Base-by-base conservation (phyloP, 2,113 vertebrate species). In the Stomatorhinus ivindoensis region DNA sequence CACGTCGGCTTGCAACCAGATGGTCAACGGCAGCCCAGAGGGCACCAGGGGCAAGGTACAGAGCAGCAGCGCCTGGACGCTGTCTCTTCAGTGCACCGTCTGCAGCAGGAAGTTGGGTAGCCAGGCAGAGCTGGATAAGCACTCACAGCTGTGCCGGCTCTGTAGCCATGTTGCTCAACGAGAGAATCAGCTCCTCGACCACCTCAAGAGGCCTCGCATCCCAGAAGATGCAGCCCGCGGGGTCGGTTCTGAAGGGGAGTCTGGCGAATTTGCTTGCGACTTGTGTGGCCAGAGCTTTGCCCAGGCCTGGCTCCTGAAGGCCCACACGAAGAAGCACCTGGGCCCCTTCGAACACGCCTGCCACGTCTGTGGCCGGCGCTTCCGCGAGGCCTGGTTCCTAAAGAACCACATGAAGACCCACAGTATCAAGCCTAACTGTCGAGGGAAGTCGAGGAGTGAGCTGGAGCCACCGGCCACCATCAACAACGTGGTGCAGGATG, bases 391-490 rank as follows among this genome's bases (percentile, higher is more conserved):
- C 19, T 99, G 98, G 98, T 99, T 98, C 90, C 97, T 99, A 53
- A 98, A 98, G 94, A 98, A 98, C 91, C 98, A 99, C 92, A 99
- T 99, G 98, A 99, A 98, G 95, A 97, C 97, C 0, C 98, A 99
- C 0, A 97, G 96, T 90, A 95, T 97, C 80, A 96, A 94, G 93
- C 91, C 95, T 0, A 96, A 95, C 88, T 95, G 94, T 92, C 96
- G 95, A 94, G 95, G 94, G 91, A 94, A 94, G 91, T 96, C 95
- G 61, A 96, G 94, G 93, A 92, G 90, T 1, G 97, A 98, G 53
- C 90, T 93, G 58, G 97, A 98, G 88, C 95, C 94, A 69, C 93
- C 97, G 1, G 97, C 96, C 90, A 99, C 98, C 91, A 99, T 99
- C 93, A 99, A 99, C 80, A 94, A 98, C 0, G 97, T 99, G 90